Base-by-base conservation (phyloP, 2,888 invertebrate genomes). In the Drosophila nigricruria region DNA sequence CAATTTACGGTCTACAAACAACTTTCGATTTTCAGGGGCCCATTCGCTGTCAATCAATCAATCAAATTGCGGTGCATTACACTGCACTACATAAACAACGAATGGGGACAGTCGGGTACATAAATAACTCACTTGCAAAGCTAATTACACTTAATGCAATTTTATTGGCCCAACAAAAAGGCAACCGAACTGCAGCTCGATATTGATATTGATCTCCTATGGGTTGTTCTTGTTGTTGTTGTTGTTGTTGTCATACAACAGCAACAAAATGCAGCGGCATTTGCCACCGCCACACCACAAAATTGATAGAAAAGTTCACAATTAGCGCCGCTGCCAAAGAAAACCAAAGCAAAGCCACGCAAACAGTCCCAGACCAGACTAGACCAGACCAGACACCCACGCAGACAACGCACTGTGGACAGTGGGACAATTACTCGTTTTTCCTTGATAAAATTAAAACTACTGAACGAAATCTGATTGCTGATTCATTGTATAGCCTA, bases 61-160 rank as follows among this genome's bases (percentile, higher is more conserved):
- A 88, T 85, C 82, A 82, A 70, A 82, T 70, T 49, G 27, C 10
- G 18, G 57, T 57, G 49, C 65, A 65, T 54, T 75, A 52, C 66
- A 70, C 68, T 72, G 75, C 72, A 68, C 66, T 64, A 53, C 77
- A 81, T 77, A 83, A 79, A 79, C 68, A 63, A 62, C 40, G 23
- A 62, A 52, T 18, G 57, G 30, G 47, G 43, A 30, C 43, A 36
- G 32, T 43, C 43, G 58, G 36, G 52, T 75, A 77, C 82, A 86
- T 86, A 86, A 86, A 86, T 87, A 86, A 86, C 87, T 88, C 86
- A 82, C 77, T 86, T 84, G 69, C 73, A 57, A 69, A 66, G 52
- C 88, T 86, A 86, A 86, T 88, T 86, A 81, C 84, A 82, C 65
- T 81, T 73, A 73, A 88, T 86, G 80, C 80, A 74, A 74, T 88